Evolutionary conservation across 2,113 vertebrate species (phyloP), one percentile per base, ranked within the genome.

Genomic region (Lagopus muta): DNA sequence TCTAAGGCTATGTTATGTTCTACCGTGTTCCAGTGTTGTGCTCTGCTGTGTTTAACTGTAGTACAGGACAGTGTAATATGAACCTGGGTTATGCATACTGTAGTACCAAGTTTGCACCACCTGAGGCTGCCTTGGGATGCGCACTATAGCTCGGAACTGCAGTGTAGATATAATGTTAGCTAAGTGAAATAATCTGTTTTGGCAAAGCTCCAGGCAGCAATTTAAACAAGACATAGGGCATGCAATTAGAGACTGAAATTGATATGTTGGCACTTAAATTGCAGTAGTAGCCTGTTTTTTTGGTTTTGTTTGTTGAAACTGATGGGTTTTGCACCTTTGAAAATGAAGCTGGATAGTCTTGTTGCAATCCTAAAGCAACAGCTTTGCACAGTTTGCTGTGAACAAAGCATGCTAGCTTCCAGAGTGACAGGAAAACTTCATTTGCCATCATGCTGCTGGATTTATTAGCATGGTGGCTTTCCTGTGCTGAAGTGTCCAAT

Each of bases 201-300:
- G 96, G 95, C 91, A 80, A 92, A 66, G n/a, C 81, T 95, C 86
- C 86, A 93, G 71, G 78, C 43, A 91, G n/a, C 54, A 93, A 90
- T 94, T 96, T 93, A 94, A 87, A 93, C 84, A 87, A 89, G 61
- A 50, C 28, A 0, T 6, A 42, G 84, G 82, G 40, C 43, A 73
- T 57, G 76, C 92, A 96, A 92, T 96, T 96, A 96, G 32, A 57
- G 69, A 43, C 90, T 91, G 89, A 96, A 92, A 96, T 93, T 86
- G 92, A 64, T 94, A 89, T 93, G 91, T 24, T 93, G 87, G 50
- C 86, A 79, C 89, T 93, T 80, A 80, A 82, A 28, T 17, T 86
- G 60, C 45, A 64, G 25, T 60, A 76, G 84, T 73, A 81, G 65
- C 42, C 82, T 54, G 52, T 27, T 85, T 60, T 1, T 40, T 58